phyloP scores from a whole-genome alignment of 2,113 vertebrate genomes.

The Aldabrachelys gigantea region DNA sequence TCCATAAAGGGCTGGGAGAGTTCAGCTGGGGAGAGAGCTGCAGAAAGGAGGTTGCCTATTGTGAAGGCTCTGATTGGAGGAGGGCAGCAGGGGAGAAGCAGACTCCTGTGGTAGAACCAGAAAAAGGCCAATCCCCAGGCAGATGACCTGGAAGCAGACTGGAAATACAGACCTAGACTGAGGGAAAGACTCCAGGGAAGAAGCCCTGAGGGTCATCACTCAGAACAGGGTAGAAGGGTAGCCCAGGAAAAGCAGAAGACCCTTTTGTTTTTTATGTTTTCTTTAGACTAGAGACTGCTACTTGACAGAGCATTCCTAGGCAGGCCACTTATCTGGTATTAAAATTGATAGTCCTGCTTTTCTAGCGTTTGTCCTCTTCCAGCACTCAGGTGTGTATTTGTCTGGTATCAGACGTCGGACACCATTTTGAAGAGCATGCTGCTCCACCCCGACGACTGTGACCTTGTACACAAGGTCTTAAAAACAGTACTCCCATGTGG shows the following conservation, averaged over 20 bases:
- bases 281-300: not conserved
- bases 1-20: not conserved
- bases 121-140: not conserved
- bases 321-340: not conserved
- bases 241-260: too few species aligned
- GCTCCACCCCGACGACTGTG: not conserved
- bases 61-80: not conserved
- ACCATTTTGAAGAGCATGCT: not conserved
- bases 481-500: not conserved
- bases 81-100: not conserved
- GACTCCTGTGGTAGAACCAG: too few species aligned
- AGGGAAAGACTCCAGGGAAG: not conserved
- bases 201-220: not conserved
- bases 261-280: not conserved
- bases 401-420: not conserved
- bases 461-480: not conserved
- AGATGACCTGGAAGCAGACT: not conserved
- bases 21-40: not conserved
- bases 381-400: not conserved
- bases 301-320: not conserved
- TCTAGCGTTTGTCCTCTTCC: not conserved
- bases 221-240: not conserved
- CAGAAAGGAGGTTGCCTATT: not conserved
- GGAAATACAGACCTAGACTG: not conserved
- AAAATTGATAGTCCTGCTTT: not conserved